Evolutionary conservation across 2,797 vertebrate species (phyloP), one percentile per base, ranked within the genome.

Genomic region (Poecile montanus): DNA sequence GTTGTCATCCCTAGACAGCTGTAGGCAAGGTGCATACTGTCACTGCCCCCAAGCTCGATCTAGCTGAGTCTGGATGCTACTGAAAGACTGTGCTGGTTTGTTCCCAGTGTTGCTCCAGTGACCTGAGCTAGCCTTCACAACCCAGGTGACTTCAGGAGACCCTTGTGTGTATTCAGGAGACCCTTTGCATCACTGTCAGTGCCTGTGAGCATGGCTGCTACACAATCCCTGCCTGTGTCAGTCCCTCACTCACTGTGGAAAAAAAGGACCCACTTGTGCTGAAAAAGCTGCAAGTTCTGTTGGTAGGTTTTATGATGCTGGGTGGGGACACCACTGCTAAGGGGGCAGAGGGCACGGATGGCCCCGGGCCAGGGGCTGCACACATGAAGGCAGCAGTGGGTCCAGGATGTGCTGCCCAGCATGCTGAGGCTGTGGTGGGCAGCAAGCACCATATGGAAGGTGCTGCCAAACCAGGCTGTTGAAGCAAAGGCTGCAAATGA

Each of bases 401-500:
- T 16, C 50, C 2, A 0, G 65, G 67, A 27, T 0, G 0, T 2
- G 6, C 51, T 85, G 83, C 61, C 65, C 4, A 1, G 70, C 0
- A 0, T 70, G 62, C 45, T 1, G 3, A 76, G 44, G 36, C 71
- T 7, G 3, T n/a, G 74, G 61, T 3, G 2, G 32, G 81, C 48
- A 77, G 57, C 4, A 3, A 86, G 45, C 53, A 45, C 83, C 88
- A 89, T 63, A 85, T 91, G 79, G 94, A 95, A 88, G 47, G 53
- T 57, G 54, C 63, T 3, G 38, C 38, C 36, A 75, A 93, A 89
- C 0, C 7, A 94, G 85, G 66, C 86, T 10, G 0, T 57, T 88
- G 85, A 85, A 86, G 40, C 78, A 76, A 86, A 95, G 68, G 67
- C 86, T 76, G 44, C 29, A 93, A 88, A 96, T 93, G 85, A 85